phyloP scores from a whole-genome alignment of 1,140 invertebrate genomes.

The Pseudomyrmex cubaensis region DNA sequence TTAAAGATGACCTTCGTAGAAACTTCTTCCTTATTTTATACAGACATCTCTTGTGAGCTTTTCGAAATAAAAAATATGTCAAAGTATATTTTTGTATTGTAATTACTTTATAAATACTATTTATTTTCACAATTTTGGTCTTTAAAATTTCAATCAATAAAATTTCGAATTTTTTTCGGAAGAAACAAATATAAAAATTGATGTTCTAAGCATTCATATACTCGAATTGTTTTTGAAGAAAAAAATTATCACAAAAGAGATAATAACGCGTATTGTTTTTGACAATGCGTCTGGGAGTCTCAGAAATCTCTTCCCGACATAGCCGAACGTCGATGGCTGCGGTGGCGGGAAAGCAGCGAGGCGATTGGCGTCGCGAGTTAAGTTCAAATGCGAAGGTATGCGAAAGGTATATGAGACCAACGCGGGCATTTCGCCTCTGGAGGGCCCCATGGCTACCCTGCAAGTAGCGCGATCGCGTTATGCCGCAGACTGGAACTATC shows the following conservation, averaged over 20 bases:
- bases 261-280: conserved; percentile 2
- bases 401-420: conserved; percentile 65
- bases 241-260: neutral
- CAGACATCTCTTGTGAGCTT: neutral
- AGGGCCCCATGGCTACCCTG: conserved; percentile 67
- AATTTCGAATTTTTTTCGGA: neutral
- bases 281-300: neutral
- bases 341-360: conserved; percentile 29
- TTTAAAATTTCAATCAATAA: too few relatives aligned
- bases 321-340: conserved; percentile 28
- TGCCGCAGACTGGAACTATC: conserved; percentile 72
- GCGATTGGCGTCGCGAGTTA: conserved; percentile 65
- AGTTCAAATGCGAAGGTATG: conserved; percentile 69
- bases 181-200: neutral
- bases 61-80: neutral
- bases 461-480: conserved; percentile 79
- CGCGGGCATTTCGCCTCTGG: conserved; percentile 69
- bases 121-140: too few relatives aligned
- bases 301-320: neutral
- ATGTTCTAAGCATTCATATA: neutral
- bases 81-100: too few relatives aligned
- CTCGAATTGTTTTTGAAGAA: neutral
- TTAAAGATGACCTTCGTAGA: conserved; percentile 57
- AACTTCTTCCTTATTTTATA: conserved; percentile 43
- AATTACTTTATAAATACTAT: too few relatives aligned